These are phyloP conservation scores for Neosilurus mollespiculum DNA, from an alignment of 2,797 vertebrate species.

Conservation along the genomic window DNA sequence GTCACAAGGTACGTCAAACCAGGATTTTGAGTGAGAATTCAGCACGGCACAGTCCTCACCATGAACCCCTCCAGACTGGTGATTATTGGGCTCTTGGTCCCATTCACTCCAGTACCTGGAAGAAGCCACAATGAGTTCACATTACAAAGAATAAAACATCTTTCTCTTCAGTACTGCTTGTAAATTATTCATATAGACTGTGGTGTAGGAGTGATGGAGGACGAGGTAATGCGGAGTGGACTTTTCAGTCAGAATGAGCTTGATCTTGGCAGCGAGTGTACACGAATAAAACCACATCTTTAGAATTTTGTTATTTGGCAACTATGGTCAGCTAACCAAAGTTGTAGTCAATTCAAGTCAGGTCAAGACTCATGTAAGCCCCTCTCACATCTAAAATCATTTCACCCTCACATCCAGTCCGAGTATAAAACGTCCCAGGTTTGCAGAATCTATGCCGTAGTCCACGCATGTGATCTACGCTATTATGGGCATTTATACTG, in stretches of 20 bases:
- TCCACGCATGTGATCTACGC: too few relatives aligned
- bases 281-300: not conserved
- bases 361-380: not conserved
- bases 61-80: constrained; percentile 56
- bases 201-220: not conserved
- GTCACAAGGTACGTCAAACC: constrained; percentile 63
- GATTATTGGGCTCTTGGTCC: constrained; percentile 62
- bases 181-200: not conserved
- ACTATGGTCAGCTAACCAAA: not conserved
- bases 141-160: not conserved
- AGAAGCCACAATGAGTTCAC: constrained; percentile 21
- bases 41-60: constrained; percentile 61
- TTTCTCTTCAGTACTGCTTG: not conserved
- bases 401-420: not conserved
- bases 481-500: too few relatives aligned
- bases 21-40: constrained; percentile 58
- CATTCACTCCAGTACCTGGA: constrained; percentile 63
- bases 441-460: too few relatives aligned
- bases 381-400: not conserved
- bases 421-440: not conserved
- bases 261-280: not conserved
- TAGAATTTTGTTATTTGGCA: not conserved
- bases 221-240: not conserved
- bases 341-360: not conserved
- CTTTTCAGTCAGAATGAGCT: not conserved